Conservation (phyloP, 2,113 vertebrate genomes). For the Lasiurus borealis region DNA sequence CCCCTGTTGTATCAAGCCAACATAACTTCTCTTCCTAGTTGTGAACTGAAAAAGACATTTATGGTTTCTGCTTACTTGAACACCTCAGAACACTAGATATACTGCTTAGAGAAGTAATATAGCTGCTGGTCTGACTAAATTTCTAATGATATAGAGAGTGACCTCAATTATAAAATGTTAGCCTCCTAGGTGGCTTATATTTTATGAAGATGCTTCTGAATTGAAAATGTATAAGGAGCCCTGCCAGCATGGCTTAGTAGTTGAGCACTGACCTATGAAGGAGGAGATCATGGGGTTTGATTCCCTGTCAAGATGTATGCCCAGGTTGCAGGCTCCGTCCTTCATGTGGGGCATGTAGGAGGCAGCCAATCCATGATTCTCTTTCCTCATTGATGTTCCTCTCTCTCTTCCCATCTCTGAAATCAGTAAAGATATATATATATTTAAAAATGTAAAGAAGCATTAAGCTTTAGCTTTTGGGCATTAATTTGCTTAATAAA, state of each 20-base stretch:
- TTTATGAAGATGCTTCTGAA: not conserved
- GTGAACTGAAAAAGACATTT: not conserved
- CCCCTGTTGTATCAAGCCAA: not conserved
- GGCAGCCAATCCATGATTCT: too few species aligned
- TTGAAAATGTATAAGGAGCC: not conserved
- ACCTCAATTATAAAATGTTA: constrained; percentile 46
- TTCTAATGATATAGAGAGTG: constrained; percentile 33
- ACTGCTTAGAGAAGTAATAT: not conserved
- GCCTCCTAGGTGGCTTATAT: not conserved
- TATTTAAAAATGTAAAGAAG: too few species aligned
- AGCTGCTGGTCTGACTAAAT: not conserved
- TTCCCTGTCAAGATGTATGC: too few species aligned
- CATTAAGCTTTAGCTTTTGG: not conserved
- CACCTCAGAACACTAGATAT: not conserved
- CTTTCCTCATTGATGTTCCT: too few species aligned
- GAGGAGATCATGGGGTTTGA: too few species aligned
- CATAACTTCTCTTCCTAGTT: not conserved
- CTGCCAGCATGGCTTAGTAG: too few species aligned
- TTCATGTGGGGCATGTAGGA: too few species aligned
- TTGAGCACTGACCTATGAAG: too few species aligned
- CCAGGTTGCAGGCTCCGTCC: too few species aligned
- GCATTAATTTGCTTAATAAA: constrained; percentile 30
- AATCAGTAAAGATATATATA: too few species aligned
- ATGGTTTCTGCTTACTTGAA: constrained; percentile 27
- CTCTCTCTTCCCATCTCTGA: too few species aligned